Percentiles rank a stretch among this genome's conserved stretches.
phyloP scores from a whole-genome alignment of 2,797 vertebrate genomes.

The Hapalemur alaotrensis region DNA sequence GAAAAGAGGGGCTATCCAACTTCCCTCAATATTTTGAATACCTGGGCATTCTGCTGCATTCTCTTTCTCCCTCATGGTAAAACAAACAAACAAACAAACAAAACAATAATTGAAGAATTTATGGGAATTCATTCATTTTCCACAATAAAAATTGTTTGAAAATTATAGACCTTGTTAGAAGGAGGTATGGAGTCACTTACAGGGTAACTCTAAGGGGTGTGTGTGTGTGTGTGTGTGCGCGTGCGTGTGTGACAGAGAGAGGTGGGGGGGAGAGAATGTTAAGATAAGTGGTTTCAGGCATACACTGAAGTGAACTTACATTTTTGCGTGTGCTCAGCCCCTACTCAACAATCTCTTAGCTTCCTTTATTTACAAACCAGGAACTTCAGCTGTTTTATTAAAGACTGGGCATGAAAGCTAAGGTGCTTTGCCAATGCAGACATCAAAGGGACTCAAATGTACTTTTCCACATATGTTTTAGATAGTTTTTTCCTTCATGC shows the following conservation, averaged over 20 bases:
- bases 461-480: neutral
- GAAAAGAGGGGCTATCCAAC: neutral
- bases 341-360: neutral
- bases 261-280: neutral
- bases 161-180: neutral
- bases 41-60: neutral
- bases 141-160: neutral
- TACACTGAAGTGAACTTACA: neutral
- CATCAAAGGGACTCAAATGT: conserved; percentile 47
- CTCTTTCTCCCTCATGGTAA: neutral
- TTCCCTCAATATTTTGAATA: neutral
- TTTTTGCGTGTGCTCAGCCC: neutral
- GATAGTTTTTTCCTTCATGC: conserved; percentile 39
- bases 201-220: neutral
- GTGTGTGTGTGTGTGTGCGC: neutral
- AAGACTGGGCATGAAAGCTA: conserved; percentile 30
- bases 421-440: conserved; percentile 48
- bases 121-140: neutral
- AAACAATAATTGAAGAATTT: neutral
- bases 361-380: conserved; percentile 45
- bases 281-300: neutral
- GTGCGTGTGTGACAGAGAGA: too few species aligned
- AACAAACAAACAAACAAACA: neutral
- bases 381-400: conserved; percentile 44
- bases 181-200: neutral